Percentiles rank a stretch among this genome's conserved stretches.
Conservation (phyloP, 2,797 vertebrate genomes). For the Sparidentex hasta region DNA sequence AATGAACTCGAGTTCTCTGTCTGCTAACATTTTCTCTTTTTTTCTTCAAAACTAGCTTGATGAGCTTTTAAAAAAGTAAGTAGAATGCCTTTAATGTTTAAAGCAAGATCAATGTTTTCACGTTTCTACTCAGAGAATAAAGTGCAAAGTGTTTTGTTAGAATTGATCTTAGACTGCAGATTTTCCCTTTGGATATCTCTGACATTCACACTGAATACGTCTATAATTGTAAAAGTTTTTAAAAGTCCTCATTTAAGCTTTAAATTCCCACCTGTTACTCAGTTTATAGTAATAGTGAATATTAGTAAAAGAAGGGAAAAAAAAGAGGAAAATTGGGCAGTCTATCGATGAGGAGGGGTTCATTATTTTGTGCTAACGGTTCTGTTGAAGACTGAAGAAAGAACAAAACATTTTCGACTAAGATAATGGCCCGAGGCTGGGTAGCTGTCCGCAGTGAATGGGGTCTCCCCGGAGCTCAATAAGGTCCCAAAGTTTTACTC, state of each 20-base stretch:
- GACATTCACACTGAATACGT: neutral
- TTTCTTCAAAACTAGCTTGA: neutral
- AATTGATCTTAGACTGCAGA: neutral
- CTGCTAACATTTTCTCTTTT: neutral
- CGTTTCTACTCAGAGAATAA: neutral
- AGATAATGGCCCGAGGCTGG: slow-evolving; percentile 73
- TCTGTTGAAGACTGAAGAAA: slow-evolving; percentile 53
- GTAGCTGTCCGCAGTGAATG: slow-evolving; percentile 80
- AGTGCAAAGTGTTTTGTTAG: neutral
- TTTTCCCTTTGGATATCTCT: neutral
- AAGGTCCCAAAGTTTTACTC: slow-evolving; percentile 92
- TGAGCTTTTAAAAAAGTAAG: neutral
- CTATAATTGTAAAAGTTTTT: neutral
- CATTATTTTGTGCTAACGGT: slow-evolving; percentile 76
- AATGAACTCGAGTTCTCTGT: neutral
- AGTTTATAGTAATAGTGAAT: slow-evolving; percentile 36
- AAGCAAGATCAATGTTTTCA: neutral
- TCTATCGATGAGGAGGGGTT: slow-evolving; percentile 73
- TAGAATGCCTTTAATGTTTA: neutral
- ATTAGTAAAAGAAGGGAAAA: slow-evolving; percentile 15
- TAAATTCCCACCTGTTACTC: neutral
- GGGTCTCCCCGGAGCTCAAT: slow-evolving; percentile 94
- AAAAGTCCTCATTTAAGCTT: neutral
- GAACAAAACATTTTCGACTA: slow-evolving; percentile 78
- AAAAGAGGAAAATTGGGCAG: slow-evolving; percentile 50